These are phyloP conservation scores for Acanthiza pusilla DNA, from an alignment of 2,797 vertebrate genomes.

Conservation along the genomic window DNA sequence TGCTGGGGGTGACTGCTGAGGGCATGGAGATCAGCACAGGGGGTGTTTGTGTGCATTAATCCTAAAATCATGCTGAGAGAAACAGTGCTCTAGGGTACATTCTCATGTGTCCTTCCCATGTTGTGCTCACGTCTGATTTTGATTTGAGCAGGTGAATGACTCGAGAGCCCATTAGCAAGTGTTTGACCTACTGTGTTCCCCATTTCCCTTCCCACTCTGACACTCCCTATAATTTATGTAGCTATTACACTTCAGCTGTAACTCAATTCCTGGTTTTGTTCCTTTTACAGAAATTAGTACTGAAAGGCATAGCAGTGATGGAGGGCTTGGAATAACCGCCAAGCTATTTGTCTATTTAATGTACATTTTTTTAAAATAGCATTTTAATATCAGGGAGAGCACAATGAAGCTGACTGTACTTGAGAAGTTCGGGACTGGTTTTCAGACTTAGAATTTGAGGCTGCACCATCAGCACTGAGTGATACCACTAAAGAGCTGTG, in stretches of 20 bases:
- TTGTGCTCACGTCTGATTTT: background rate
- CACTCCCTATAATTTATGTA: constrained; percentile 23
- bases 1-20: background rate
- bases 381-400: background rate
- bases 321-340: background rate
- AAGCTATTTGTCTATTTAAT: constrained; percentile 30
- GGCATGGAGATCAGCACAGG: background rate
- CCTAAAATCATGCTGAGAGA: background rate
- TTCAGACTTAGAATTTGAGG: background rate
- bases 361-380: background rate
- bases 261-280: constrained; percentile 22
- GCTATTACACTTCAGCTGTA: constrained; percentile 41
- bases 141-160: constrained; percentile 37
- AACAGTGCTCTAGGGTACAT: background rate
- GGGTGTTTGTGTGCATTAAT: background rate
- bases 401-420: background rate
- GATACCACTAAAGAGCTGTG: background rate
- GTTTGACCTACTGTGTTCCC: background rate
- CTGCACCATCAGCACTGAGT: background rate
- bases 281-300: constrained; percentile 33
- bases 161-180: background rate
- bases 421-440: background rate
- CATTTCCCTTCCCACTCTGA: constrained; percentile 31
- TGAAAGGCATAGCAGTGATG: background rate
- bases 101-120: background rate